Base-by-base conservation (phyloP, 2,113 vertebrate genomes). In the Elephantulus edwardii region DNA sequence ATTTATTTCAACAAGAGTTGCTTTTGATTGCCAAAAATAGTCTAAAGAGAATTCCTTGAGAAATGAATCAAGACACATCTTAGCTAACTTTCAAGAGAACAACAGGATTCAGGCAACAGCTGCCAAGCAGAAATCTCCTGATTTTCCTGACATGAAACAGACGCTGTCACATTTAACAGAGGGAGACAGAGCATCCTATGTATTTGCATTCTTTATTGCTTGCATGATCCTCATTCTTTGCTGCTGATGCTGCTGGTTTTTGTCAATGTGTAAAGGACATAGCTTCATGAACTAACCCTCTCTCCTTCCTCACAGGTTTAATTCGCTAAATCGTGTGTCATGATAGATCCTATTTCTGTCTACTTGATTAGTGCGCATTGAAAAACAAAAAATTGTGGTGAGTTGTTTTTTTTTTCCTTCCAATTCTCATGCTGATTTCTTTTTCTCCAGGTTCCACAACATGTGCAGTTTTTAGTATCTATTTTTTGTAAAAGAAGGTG, bases 251-350 rank as follows among this genome's bases (percentile, higher is more conserved):
- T 64, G 68, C 83, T 93, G 76, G 35, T 0, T 91, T 88, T 85
- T 74, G 74, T 93, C 92, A 91, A 62, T 46, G 38, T 92, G 52
- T 66, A 87, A 91, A 76, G 70, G 60, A 54, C n/a, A 86, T 38
- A 83, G 54, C 44, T 79, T 71, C 48, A 11, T 76, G 75, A 93
- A 62, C 60, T 72, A 83, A 62, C 68, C 50, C 28, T 71, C 48
- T 83, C 75, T 60, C 64, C 66, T 89, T 74, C 56, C 14, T 90
- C 64, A 22, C 80, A 93, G 84, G 91, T 89, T 95, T 95, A 94
- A 95, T 95, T 95, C 94, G 89, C 82, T 83, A 95, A 94, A 89
- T 92, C 83, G 54, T 75, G 83, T 83, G 85, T 42, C 93, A 92
- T 79, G 71, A n/a, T n/a, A n/a, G n/a, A 35, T 50, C 76, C 52